Conservation (phyloP, 1,140 invertebrate genomes). For the Kradibia gibbosae region DNA sequence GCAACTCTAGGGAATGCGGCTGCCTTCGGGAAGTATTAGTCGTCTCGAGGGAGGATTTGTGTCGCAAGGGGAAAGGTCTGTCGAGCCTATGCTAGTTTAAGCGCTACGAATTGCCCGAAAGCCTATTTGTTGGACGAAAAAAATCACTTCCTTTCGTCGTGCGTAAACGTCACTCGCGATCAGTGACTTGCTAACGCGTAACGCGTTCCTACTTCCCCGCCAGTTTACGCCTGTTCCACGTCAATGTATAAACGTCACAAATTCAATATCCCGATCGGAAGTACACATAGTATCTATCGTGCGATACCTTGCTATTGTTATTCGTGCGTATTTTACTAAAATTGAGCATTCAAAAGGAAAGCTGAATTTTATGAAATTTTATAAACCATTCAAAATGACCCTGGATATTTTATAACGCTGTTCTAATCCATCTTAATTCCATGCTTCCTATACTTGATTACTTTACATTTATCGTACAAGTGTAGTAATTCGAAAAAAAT, state of each 20-base stretch:
- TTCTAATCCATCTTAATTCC: not conserved
- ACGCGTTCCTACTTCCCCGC: constrained; percentile 34
- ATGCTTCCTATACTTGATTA: no score
- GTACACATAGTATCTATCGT: constrained; percentile 38
- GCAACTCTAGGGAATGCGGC: not conserved
- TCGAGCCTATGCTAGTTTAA: constrained; percentile 41
- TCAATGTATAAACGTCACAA: constrained; percentile 71
- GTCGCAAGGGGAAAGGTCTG: not conserved
- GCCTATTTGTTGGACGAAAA: constrained; percentile 71
- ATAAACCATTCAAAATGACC: not conserved
- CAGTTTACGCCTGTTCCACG: constrained; percentile 56
- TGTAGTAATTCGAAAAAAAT: no score
- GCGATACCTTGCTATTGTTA: constrained; percentile 35
- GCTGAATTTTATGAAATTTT: constrained; percentile 15
- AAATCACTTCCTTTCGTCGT: constrained; percentile 66
- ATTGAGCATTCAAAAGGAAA: constrained; percentile 17
- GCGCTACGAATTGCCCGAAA: constrained; percentile 70
- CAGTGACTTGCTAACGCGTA: constrained; percentile 59
- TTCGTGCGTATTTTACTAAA: constrained; percentile 40
- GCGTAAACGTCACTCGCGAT: constrained; percentile 55
- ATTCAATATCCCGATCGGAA: constrained; percentile 68
- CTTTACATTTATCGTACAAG: no score
- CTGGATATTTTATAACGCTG: no score
- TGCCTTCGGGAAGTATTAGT: not conserved
- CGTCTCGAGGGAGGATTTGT: not conserved